phyloP scores from a whole-genome alignment of 2,888 invertebrate species.

The Lithophane leautieri region DNA sequence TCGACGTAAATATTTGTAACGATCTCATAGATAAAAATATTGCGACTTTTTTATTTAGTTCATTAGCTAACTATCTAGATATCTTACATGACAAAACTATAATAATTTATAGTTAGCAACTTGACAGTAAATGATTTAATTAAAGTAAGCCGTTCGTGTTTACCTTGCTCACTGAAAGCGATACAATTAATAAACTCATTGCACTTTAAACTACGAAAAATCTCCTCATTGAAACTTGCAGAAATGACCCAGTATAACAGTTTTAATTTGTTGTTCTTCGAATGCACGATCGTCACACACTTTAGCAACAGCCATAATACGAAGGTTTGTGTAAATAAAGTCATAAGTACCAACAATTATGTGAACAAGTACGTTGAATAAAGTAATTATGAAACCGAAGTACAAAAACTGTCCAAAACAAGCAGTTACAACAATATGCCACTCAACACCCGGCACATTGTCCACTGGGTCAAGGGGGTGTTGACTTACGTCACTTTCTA shows the following conservation, averaged over 20 bases:
- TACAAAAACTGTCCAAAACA: conserved; percentile 7
- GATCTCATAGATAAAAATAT: conserved; percentile 1
- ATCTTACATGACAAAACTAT: background rate
- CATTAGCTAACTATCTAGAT: background rate
- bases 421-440: conserved; percentile 27
- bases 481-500: conserved; percentile 69
- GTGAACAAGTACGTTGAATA: too few species aligned
- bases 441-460: conserved; percentile 1
- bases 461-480: conserved; percentile 65
- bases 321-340: background rate
- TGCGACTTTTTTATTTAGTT: background rate
- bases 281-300: background rate
- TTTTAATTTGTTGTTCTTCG: background rate
- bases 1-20: background rate
- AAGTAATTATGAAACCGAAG: conserved; percentile 32
- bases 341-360: conserved; percentile 4
- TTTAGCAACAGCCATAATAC: background rate
- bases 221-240: background rate
- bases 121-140: background rate
- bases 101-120: background rate
- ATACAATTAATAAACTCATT: background rate
- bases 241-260: background rate
- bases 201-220: background rate
- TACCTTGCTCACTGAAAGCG: background rate
- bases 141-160: background rate